These are phyloP conservation scores for Seladonia tumulorum DNA, from an alignment of 2,888 invertebrate genomes.

Conservation along the genomic window DNA sequence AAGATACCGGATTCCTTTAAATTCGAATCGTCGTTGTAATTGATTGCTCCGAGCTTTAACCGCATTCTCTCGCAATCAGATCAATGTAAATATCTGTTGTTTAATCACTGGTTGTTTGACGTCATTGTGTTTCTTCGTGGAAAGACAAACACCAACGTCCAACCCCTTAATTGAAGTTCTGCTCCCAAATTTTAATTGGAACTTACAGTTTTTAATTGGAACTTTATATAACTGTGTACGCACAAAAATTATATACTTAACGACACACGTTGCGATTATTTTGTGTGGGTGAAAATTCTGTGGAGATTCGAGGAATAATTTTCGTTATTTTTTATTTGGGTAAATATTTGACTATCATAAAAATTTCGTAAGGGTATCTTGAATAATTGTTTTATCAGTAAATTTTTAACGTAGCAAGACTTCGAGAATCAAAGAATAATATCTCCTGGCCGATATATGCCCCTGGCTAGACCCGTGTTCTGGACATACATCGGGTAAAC, in stretches of 20 bases:
- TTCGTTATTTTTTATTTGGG: too few species aligned
- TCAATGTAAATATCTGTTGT: not conserved
- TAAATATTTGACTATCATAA: not conserved
- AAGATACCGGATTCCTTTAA: constrained; percentile 19
- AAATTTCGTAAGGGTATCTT: not conserved
- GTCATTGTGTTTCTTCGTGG: not conserved
- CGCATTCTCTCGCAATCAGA: not conserved
- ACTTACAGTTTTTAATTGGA: not conserved
- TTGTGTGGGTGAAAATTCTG: not conserved
- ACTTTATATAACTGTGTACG: not conserved
- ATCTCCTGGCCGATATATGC: too few species aligned
- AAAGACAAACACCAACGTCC: too few species aligned
- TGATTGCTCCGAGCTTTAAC: not conserved
- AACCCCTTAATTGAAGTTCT: too few species aligned
- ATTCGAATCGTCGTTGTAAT: constrained; percentile 23
- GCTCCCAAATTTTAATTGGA: too few species aligned
- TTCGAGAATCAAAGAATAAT: too few species aligned
- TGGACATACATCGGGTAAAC: too few species aligned
- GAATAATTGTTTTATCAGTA: not conserved
- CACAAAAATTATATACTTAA: not conserved
- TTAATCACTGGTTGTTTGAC: not conserved
- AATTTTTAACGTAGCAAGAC: too few species aligned
- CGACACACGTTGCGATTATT: not conserved
- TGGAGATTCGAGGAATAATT: too few species aligned
- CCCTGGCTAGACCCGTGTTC: too few species aligned